Evolutionary conservation across 2,113 vertebrate species (phyloP).

Genomic region (Barnardius zonarius): DNA sequence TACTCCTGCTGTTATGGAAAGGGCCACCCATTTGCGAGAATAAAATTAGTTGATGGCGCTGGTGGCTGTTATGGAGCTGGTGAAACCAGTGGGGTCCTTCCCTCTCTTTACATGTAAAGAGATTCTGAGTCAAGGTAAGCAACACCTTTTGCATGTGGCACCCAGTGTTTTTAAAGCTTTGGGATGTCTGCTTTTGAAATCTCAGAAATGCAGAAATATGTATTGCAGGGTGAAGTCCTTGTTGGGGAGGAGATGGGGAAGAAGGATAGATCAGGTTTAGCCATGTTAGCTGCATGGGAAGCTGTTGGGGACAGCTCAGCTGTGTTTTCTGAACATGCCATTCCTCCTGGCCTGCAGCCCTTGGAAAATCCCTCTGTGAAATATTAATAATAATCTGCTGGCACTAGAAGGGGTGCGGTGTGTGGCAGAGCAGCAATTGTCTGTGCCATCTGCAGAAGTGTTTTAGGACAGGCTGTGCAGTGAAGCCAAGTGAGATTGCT

Average conservation of each 20-base stretch:
- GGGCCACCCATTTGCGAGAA: neutral
- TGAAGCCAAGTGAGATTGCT: neutral
- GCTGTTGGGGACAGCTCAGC: neutral
- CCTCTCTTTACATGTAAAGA: neutral
- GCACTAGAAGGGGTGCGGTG: neutral
- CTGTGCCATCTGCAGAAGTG: neutral
- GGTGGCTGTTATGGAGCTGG: neutral
- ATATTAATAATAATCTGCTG: neutral
- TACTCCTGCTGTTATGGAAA: neutral
- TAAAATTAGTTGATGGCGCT: neutral
- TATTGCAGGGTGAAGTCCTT: neutral
- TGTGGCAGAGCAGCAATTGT: neutral
- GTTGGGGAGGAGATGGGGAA: neutral
- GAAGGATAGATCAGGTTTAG: neutral
- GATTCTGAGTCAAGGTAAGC: neutral
- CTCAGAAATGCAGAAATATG: neutral
- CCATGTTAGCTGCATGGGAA: neutral
- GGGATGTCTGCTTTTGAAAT: neutral
- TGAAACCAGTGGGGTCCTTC: neutral
- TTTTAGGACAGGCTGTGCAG: neutral
- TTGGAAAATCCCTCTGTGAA: neutral
- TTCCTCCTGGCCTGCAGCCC: neutral
- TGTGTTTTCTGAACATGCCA: rapidly evolving
- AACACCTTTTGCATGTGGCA: neutral
- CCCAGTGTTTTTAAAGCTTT: neutral